Percentiles rank a stretch among this genome's conserved stretches.
phyloP scores from a whole-genome alignment of 1,140 invertebrate species.

The Drosophila funebris region DNA sequence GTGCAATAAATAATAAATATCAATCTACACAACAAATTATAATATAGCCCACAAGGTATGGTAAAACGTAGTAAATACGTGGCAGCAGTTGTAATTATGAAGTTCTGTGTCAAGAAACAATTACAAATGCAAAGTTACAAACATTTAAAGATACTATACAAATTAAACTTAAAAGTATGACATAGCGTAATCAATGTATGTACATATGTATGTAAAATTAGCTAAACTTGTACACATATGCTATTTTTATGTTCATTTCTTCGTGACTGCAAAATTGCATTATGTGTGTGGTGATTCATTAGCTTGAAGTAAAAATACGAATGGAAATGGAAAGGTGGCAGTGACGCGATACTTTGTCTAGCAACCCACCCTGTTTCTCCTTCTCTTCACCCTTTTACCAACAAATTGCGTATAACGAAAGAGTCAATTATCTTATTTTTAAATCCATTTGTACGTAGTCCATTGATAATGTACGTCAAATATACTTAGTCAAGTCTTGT shows the following conservation, averaged over 20 bases:
- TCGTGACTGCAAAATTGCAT: background rate
- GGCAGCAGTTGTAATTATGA: slow-evolving; percentile 16
- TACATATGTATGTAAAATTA: background rate
- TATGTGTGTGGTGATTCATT: slow-evolving; percentile 34
- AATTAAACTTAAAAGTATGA: background rate
- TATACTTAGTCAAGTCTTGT: slow-evolving; percentile 11
- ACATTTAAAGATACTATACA: background rate
- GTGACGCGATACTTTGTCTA: slow-evolving; percentile 26
- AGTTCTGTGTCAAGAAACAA: background rate
- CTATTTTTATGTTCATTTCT: background rate
- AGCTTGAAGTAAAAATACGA: slow-evolving; percentile 10
- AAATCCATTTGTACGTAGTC: slow-evolving; percentile 20
- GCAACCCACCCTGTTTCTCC: slow-evolving; percentile 4
- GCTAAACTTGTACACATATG: background rate
- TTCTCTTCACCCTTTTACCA: background rate
- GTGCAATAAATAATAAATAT: slow-evolving; percentile 38
- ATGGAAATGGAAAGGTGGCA: slow-evolving; percentile 37
- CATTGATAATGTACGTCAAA: slow-evolving; percentile 23
- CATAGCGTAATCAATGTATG: too few species aligned
- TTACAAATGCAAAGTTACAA: background rate
- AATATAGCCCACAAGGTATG: slow-evolving; percentile 31
- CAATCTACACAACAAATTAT: slow-evolving; percentile 16
- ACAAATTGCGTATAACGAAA: background rate
- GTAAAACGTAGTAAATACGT: slow-evolving; percentile 15
- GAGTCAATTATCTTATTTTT: slow-evolving; percentile 21